These are phyloP conservation scores for Melinopterus prodromus DNA, from an alignment of 2,888 invertebrate genomes.

Conservation along the genomic window DNA sequence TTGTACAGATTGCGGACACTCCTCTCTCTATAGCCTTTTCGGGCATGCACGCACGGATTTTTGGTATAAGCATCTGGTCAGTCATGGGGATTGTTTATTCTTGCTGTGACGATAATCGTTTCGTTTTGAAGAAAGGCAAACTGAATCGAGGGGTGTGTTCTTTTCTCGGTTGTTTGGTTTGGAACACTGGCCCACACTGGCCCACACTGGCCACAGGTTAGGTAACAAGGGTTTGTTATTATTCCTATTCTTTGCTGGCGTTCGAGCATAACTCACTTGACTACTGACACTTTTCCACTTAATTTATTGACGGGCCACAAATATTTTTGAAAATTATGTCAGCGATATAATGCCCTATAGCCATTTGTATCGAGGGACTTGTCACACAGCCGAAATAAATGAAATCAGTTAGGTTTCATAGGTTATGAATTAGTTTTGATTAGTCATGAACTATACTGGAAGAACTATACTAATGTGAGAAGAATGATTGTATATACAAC, in stretches of 20 bases:
- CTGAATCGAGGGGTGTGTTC: constrained; percentile 9
- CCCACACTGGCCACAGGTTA: background rate
- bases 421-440: too few species aligned
- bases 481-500: too few species aligned
- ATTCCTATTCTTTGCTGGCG: background rate
- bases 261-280: constrained; percentile 19
- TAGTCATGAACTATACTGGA: too few species aligned
- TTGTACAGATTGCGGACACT: constrained; percentile 14
- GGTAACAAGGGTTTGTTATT: background rate
- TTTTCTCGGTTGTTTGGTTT: background rate
- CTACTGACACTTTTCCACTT: constrained; percentile 17
- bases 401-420: too few species aligned
- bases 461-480: too few species aligned
- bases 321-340: constrained; percentile 30
- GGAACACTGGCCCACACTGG: background rate
- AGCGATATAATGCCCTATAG: background rate
- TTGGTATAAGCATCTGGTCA: constrained; percentile 39
- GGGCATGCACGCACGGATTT: constrained; percentile 27
- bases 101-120: constrained; percentile 15
- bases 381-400: too few species aligned
- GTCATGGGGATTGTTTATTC: constrained; percentile 21
- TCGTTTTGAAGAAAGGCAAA: constrained; percentile 6
- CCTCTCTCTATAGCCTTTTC: constrained; percentile 5
- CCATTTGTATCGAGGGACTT: too few species aligned
- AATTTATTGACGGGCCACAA: constrained; percentile 24